These are phyloP conservation scores for Mylabris sibirica DNA, from an alignment of 2,888 invertebrate species.

Conservation along the genomic window DNA sequence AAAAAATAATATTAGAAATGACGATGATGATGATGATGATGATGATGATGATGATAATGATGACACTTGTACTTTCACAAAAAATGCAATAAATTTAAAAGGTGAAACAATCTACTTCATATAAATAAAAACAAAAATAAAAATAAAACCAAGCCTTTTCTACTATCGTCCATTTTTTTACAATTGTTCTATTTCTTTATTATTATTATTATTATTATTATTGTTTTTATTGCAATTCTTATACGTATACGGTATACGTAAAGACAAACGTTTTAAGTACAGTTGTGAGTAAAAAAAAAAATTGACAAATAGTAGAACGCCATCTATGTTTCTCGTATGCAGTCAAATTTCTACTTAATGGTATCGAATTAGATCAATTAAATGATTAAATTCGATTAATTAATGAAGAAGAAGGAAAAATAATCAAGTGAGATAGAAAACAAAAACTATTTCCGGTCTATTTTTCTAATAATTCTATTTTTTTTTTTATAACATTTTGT, in stretches of 20 bases:
- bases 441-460: background rate
- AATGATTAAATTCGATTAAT: too few relatives aligned
- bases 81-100: slow-evolving; percentile 6
- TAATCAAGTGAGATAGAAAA: background rate
- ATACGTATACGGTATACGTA: too few relatives aligned
- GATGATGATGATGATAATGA: background rate
- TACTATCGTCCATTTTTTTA: background rate
- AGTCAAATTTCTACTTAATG: too few relatives aligned
- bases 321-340: too few relatives aligned
- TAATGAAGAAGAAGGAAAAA: too few relatives aligned
- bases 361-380: too few relatives aligned
- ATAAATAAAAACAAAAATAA: too few relatives aligned
- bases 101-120: background rate
- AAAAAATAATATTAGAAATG: background rate
- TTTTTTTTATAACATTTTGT: background rate
- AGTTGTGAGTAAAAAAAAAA: too few relatives aligned
- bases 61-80: slow-evolving; percentile 10
- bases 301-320: too few relatives aligned
- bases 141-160: slow-evolving; percentile 7
- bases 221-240: background rate
- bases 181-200: background rate
- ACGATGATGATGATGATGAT: background rate
- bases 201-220: background rate
- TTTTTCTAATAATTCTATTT: too few relatives aligned
- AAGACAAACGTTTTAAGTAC: too few relatives aligned